Evolutionary conservation across 2,113 vertebrate species (phyloP), one percentile per base, ranked within the genome.

Genomic region (Notothenia rossii): DNA sequence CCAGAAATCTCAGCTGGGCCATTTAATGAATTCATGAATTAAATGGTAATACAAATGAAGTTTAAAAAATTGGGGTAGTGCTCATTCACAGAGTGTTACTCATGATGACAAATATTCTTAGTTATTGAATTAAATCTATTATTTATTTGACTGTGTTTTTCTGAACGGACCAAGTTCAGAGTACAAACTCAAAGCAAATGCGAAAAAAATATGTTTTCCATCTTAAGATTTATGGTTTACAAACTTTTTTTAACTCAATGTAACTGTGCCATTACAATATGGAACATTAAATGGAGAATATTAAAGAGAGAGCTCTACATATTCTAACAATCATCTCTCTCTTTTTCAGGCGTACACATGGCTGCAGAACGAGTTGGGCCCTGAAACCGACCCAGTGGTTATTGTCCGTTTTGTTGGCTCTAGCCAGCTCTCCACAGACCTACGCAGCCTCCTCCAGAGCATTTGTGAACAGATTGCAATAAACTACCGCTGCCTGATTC

Each of bases 401-500:
- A 94, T 99, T 48, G 95, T 99, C 79, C 96, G 98, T 85, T 99
- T 98, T 91, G 94, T 99, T 33, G 98, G 98, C 92, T 97, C 95
- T 9, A 97, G 96, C 0, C 97, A 96, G 88, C 93, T 96, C 90
- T 98, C 97, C 77, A 95, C 94, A 18, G 96, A 98, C 84, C 95
- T 99, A 75, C 97, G 95, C 84, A 94, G 94, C 59, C 95, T 99
- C 79, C 97, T 99, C 74, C 97, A 98, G 90, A 99, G 97, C 80
- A 96, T 99, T 82, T 99, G 98, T 89, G 98, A 99, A 90, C 98
- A 99, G 82, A 88, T 99, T 87, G 98, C 98, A 69, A 89, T 96
- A 89, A 99, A 97, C 93, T 99, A 99, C 91, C 95, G 92, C 84
- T 99, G 97, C 93, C 95, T 98, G 17, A 91, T 99, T 90, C 97